Percentiles rank a stretch among this genome's conserved stretches.
phyloP scores from a whole-genome alignment of 2,888 invertebrate species.

The Marasmarcha lunaedactyla region DNA sequence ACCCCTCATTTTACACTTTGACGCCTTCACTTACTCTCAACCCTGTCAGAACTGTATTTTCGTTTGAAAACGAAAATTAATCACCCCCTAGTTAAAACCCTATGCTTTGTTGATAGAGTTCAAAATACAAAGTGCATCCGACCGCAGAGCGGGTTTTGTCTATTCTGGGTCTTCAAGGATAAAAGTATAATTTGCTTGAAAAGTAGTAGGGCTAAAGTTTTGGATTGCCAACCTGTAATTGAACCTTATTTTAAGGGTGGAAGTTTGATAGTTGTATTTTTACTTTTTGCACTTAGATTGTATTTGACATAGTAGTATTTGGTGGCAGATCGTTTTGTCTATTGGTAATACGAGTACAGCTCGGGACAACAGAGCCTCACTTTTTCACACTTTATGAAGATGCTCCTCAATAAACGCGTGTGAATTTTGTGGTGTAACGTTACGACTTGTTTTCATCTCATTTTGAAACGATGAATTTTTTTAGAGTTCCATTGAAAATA shows the following conservation, averaged over 20 bases:
- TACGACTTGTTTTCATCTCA: constrained; percentile 27
- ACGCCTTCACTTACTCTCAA: constrained; percentile 66
- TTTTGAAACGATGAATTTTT: no score
- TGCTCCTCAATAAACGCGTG: constrained; percentile 32
- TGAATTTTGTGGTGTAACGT: constrained; percentile 36
- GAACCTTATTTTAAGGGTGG: constrained; percentile 23
- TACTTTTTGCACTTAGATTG: constrained; percentile 16
- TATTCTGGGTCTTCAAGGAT: constrained; percentile 60
- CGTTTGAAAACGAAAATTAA: constrained; percentile 43
- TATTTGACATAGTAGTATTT: constrained; percentile 22
- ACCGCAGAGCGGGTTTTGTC: constrained; percentile 54
- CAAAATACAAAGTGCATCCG: constrained; percentile 24
- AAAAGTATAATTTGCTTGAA: constrained; percentile 39
- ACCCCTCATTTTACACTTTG: constrained; percentile 71
- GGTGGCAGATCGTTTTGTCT: constrained; percentile 48
- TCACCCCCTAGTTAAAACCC: constrained; percentile 24
- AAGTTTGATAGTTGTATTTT: constrained; percentile 16
- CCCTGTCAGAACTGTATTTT: constrained; percentile 61
- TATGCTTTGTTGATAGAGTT: constrained; percentile 31
- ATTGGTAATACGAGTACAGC: constrained; percentile 62
- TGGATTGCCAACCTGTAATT: constrained; percentile 21
- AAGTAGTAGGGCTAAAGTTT: constrained; percentile 31
- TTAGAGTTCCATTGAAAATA: no score
- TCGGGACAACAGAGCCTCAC: constrained; percentile 53
- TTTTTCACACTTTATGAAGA: constrained; percentile 54